These are phyloP conservation scores for Coreius guichenoti DNA, from an alignment of 2,797 vertebrate species.

Conservation along the genomic window DNA sequence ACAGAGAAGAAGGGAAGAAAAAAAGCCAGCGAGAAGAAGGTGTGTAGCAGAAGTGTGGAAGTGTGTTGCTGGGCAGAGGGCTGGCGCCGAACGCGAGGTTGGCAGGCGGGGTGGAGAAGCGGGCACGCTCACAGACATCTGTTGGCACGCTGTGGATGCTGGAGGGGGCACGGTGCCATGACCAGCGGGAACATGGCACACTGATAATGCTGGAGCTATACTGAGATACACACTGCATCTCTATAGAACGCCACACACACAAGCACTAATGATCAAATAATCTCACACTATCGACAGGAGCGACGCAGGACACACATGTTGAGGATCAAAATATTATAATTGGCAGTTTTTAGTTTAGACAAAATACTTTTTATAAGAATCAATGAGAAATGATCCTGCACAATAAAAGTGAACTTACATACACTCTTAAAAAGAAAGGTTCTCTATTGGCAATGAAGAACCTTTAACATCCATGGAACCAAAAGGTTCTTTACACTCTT, in stretches of 20 bases:
- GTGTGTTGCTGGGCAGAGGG: conserved; percentile 74
- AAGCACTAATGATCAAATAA: conserved; percentile 25
- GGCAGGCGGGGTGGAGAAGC: conserved; percentile 76
- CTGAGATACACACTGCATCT: conserved; percentile 44
- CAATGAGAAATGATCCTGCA: neutral
- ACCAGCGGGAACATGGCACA: conserved; percentile 55
- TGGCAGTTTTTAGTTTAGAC: neutral
- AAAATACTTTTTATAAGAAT: conserved; percentile 17
- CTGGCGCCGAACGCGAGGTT: conserved; percentile 78
- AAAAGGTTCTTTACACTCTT: neutral
- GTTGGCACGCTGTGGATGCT: conserved; percentile 81
- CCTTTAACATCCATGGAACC: neutral
- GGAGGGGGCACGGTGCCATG: conserved; percentile 71
- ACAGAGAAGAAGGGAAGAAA: conserved; percentile 13
- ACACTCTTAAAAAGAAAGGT: neutral
- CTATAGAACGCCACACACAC: conserved; percentile 39
- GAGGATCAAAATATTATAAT: neutral
- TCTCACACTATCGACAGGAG: neutral
- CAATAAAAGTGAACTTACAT: neutral
- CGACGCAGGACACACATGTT: neutral
- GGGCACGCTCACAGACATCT: conserved; percentile 86
- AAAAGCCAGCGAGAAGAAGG: conserved; percentile 23
- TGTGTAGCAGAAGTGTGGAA: conserved; percentile 46
- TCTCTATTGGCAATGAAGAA: neutral
- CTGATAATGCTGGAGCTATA: conserved; percentile 51